Base-by-base conservation (phyloP, 2,888 invertebrate genomes). In the Acleris emargana region DNA sequence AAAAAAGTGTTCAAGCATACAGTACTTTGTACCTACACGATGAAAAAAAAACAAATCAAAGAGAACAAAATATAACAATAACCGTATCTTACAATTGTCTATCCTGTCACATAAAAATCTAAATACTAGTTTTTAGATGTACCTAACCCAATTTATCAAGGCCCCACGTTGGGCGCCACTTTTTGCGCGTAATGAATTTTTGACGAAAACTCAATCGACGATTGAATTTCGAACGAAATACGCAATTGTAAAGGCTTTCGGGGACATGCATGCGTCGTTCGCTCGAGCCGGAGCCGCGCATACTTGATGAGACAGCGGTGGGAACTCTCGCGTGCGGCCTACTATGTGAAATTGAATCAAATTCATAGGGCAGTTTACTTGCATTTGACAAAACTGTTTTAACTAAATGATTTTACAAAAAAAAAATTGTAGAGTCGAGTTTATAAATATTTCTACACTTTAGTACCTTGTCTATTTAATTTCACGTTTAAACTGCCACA, bases 151-250 rank as follows among this genome's bases (percentile, higher is more conserved):
- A 16, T 16, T 45, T 13, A 25, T 3, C 20, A 18, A 17, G 18
- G 60, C 17, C 60, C 54, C 22, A 47, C 11, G 61, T 62, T 54
- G 61, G 61, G 54, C 54, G 47, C 42, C 58, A 32, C 32, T 47
- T 52, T 58, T 53, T 38, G 38, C 9, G 18, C 43, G 18, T 25
- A 20, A 3, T 32, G 42, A 64, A 64, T 49, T 58, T 55, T 50
- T 32, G 55, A 50, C 6, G 55, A 62, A 47, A 60, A 59, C 57
- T 28, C 51, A 42, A 68, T 47, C 52, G 63, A 32, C 61, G 62
- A 58, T 67, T 58, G 61, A 58, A 67, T 61, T 38, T 25, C 64
- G 51, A 67, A 71, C 67, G 67, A 67, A 69, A 63, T 67, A 60
- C 54, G 67, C 64, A 67, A 38, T 64, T 60, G 57, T 68, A 45